Evolutionary conservation across 2,113 vertebrate genomes (phyloP).

Genomic region (Tyrannus savana): DNA sequence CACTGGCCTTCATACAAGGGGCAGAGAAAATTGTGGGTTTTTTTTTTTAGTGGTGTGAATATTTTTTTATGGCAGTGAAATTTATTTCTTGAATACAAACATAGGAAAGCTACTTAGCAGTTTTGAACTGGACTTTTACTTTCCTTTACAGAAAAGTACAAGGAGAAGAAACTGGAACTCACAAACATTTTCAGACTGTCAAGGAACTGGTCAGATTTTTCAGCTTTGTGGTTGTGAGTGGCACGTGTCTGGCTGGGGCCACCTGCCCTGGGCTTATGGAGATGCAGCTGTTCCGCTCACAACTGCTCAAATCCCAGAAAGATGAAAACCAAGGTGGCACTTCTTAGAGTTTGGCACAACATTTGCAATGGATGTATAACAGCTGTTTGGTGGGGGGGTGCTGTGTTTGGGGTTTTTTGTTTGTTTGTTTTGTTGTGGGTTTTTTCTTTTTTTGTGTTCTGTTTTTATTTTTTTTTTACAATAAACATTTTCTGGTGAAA

Average conservation of each 20-base stretch:
- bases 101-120: slow-evolving; percentile 16
- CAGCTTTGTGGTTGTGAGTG: slow-evolving; percentile 75
- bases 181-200: background rate
- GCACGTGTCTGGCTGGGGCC: slow-evolving; percentile 82
- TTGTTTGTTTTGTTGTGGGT: background rate
- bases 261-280: slow-evolving; percentile 83
- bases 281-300: slow-evolving; percentile 90
- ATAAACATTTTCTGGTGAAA: slow-evolving; percentile 78
- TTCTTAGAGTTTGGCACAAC: slow-evolving; percentile 74
- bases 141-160: slow-evolving; percentile 40
- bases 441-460: background rate
- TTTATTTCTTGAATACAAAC: slow-evolving; percentile 30
- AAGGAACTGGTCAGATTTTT: slow-evolving; percentile 50
- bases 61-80: slow-evolving; percentile 70
- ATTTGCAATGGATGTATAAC: slow-evolving; percentile 67
- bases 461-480: slow-evolving; percentile 74
- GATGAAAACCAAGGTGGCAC: slow-evolving; percentile 76
- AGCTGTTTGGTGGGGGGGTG: background rate
- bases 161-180: slow-evolving; percentile 32
- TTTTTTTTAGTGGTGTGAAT: slow-evolving; percentile 60
- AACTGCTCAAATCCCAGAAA: slow-evolving; percentile 88
- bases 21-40: background rate
- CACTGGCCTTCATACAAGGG: slow-evolving; percentile 10
- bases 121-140: slow-evolving; percentile 64
- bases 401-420: background rate